Evolutionary conservation across 2,888 invertebrate species (phyloP), one percentile per base, ranked within the genome.

Genomic region (Watsonalla binaria): DNA sequence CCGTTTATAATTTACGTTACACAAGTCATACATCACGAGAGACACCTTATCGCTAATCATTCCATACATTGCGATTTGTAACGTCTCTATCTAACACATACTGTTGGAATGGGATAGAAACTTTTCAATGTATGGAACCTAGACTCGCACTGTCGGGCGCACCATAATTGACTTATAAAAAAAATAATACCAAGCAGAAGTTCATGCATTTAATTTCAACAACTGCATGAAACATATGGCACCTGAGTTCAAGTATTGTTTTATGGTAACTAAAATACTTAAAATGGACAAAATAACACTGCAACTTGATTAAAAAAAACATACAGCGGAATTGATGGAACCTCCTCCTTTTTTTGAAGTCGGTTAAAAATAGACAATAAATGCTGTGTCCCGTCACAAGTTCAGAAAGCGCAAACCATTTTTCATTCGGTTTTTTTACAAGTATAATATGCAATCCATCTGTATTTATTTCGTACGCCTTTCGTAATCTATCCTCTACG

Each of bases 91-190:
- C 24, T 13, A 13, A 51, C 15, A 15, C n/a, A 48, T 15, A 46
- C 34, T 14, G 42, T 42, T 42, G 42, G 11, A 42, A 5, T 7
- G 34, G 11, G 34, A 34, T 11, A 47, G n/a, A n/a, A n/a, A n/a
- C n/a, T n/a, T 54, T 57, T 60, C 80, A 81, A 74, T 60, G 61
- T 58, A 68, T 58, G 57, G 49, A 66, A 61, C 63, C 57, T 66
- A 68, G 69, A 66, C 72, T 66, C 71, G 76, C 73, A 78, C 72
- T 79, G 72, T 72, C 78, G 79, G 76, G 80, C 82, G 85, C 88
- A 87, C 87, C 86, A 82, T 88, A 90, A 89, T 88, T 88, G 89
- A 88, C 89, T 85, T 75, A 76, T 83, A 85, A 74, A 81, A 76
- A 74, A 58, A 63, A 24, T 24, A 62, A 60, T 59, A 54, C 53